A percentile compares a stretch with the other conserved stretches of the same genome.
Evolutionary conservation across 2,888 invertebrate genomes (phyloP).

Genomic region (Pterobdella sp.): DNA sequence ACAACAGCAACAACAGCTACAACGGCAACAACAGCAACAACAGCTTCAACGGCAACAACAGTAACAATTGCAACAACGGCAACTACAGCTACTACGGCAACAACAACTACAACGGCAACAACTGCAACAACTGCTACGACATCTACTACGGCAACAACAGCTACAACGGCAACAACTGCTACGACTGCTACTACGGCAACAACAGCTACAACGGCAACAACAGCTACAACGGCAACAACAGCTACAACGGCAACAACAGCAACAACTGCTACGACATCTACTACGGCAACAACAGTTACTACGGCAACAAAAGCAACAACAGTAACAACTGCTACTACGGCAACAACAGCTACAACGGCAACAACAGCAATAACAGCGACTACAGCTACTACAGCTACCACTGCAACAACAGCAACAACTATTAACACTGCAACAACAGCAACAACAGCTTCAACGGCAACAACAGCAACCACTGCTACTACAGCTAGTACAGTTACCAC

Average conservation of each 20-base stretch:
- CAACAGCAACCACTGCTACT: not conserved
- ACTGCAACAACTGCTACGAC: conserved; percentile 1
- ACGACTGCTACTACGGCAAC: conserved; percentile 2
- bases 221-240: not conserved
- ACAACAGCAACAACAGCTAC: not conserved
- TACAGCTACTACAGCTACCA: conserved; percentile 2
- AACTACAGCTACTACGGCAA: not conserved
- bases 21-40: conserved; percentile 9
- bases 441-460: not conserved
- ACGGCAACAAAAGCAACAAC: conserved; percentile 4
- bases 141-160: not conserved
- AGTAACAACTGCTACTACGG: not conserved
- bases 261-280: not conserved
- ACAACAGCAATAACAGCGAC: not conserved
- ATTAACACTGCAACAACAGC: conserved; percentile 8
- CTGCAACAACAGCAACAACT: not conserved
- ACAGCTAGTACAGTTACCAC: not conserved
- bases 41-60: not conserved
- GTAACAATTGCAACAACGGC: not conserved
- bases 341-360: conserved; percentile 2
- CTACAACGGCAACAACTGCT: not conserved
- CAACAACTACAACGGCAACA: not conserved
- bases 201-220: not conserved
- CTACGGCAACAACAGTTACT: not conserved
- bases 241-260: not conserved